phyloP scores from a whole-genome alignment of 2,113 vertebrate genomes.

The Nothoprocta pentlandii region DNA sequence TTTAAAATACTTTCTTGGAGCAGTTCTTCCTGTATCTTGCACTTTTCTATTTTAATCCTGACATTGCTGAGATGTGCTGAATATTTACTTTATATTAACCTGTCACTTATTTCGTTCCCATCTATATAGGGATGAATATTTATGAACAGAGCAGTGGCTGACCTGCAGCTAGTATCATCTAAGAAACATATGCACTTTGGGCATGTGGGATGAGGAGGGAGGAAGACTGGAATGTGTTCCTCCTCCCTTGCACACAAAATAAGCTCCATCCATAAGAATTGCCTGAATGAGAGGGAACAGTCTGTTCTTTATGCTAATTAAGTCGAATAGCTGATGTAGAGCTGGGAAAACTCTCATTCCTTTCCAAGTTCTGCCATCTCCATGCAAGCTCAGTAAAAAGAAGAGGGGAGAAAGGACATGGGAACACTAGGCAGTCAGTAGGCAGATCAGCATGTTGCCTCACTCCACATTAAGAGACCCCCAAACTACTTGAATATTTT shows the following conservation, averaged over 20 bases:
- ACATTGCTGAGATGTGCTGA: constrained; percentile 22
- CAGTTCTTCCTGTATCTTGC: not conserved
- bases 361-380: not conserved
- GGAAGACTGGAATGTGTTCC: not conserved
- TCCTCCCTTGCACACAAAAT: not conserved
- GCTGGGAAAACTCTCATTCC: not conserved
- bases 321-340: not conserved
- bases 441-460: not conserved
- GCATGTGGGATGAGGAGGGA: not conserved
- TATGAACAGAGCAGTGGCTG: not conserved
- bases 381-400: not conserved
- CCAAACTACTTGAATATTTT: not conserved
- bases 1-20: not conserved
- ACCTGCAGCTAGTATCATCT: not conserved
- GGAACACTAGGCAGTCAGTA: not conserved
- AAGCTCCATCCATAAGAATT: not conserved
- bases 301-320: not conserved
- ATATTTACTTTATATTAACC: constrained; percentile 41
- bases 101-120: not conserved
- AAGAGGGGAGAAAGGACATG: not conserved
- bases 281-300: not conserved
- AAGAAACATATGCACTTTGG: not conserved
- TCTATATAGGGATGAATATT: constrained; percentile 6
- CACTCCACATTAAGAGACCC: not conserved
- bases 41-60: constrained; percentile 34